Evolutionary conservation across 2,797 vertebrate genomes (phyloP), one percentile per base, ranked within the genome.

Genomic region (Florisuga fusca): DNA sequence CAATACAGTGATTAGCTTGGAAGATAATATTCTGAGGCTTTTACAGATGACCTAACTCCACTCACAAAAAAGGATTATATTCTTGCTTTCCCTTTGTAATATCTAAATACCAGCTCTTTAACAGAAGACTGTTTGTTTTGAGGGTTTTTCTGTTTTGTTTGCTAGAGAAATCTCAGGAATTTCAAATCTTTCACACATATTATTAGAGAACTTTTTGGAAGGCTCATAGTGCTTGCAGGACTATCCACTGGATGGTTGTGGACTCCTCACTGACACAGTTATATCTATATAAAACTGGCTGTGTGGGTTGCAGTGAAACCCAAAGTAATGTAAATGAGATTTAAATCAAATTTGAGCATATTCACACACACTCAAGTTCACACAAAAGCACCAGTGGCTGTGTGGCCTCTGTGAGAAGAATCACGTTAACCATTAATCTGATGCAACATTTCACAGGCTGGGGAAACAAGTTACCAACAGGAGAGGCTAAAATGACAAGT

Each of bases 11-110:
- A 97, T 96, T 96, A 96, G 87, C 94, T 79, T 5, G 29, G 82
- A 43, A 89, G 95, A 92, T 95, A 96, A 94, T 96, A 96, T 93
- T 97, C 96, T 34, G 92, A 93, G 83, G 94, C 93, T 97, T 96
- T 97, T 89, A 92, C 87, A 86, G 94, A 91, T 92, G 88, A 96
- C 94, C 96, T 95, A 84, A 87, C 93, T 69, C 93, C 69, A 54
- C 95, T 95, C 89, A 68, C 91, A 66, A 48, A 72, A 89, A 73
- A 27, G 71, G 93, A 94, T 91, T 91, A 85, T 41, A 62, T 66
- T 87, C 83, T 77, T 62, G 45, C 90, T 63, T 84, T 62, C 50
- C 43, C 75, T 89, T 83, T 91, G 58, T 61, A 22, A 50, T 43
- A 55, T 41, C 77, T 31, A 74, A 89, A 86, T 34, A 62, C 50